Percentiles rank a stretch among this genome's conserved stretches.
These are phyloP conservation scores for Cyclopterus lumpus DNA, from an alignment of 2,797 vertebrate genomes.

Conservation along the genomic window DNA sequence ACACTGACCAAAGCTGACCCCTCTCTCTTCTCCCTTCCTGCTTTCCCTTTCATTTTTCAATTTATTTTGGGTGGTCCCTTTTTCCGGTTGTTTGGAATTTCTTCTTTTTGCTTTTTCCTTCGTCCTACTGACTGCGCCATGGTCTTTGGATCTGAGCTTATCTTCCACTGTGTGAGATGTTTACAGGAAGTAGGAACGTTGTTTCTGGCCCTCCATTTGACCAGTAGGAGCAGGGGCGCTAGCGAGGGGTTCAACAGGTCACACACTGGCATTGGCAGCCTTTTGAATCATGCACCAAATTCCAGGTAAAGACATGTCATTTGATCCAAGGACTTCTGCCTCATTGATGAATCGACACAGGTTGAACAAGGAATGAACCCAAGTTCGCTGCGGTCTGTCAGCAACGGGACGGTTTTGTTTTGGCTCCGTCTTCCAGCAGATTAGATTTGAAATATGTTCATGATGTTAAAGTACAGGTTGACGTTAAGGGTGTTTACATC, in stretches of 20 bases:
- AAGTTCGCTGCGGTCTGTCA: background rate
- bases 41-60: conserved; percentile 19
- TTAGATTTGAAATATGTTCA: background rate
- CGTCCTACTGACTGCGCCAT: conserved; percentile 18
- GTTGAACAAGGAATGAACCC: background rate
- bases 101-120: conserved; percentile 17
- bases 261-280: conserved; percentile 34
- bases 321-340: background rate
- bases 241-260: conserved; percentile 46
- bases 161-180: conserved; percentile 60
- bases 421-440: background rate
- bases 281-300: conserved; percentile 68
- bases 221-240: conserved; percentile 46
- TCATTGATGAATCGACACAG: background rate
- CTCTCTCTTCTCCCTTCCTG: conserved; percentile 1
- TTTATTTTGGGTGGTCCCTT: conserved; percentile 1
- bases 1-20: conserved; percentile 47
- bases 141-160: conserved; percentile 57
- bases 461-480: background rate
- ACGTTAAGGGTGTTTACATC: background rate
- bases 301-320: conserved; percentile 73
- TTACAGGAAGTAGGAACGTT: conserved; percentile 54
- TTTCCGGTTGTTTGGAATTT: conserved; percentile 11
- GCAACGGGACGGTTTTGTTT: background rate
- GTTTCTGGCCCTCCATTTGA: conserved; percentile 43